A percentile compares a stretch with the other conserved stretches of the same genome.
Conservation (phyloP, 2,797 vertebrate species). For the Galago senegalensis region DNA sequence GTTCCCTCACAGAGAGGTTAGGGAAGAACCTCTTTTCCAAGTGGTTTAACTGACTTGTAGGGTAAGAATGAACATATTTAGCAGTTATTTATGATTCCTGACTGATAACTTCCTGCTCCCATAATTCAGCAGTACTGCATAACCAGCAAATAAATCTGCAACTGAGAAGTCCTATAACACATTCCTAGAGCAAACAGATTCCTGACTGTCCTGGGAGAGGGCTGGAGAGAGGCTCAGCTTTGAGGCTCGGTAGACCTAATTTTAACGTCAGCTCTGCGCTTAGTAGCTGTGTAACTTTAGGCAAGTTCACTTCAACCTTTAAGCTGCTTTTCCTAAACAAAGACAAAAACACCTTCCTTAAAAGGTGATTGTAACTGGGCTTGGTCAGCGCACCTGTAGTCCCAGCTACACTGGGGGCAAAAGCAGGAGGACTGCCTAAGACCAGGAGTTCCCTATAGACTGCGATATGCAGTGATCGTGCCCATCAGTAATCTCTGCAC, state of each 20-base stretch:
- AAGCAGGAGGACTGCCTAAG: neutral
- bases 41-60: neutral
- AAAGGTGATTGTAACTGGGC: neutral
- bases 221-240: neutral
- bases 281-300: neutral
- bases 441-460: neutral
- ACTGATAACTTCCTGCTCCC: neutral
- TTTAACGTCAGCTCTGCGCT: neutral
- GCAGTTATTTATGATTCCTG: neutral
- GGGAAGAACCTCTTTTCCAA: neutral
- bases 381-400: neutral
- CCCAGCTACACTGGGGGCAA: neutral
- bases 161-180: neutral
- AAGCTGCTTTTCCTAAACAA: neutral
- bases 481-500: neutral
- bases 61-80: neutral
- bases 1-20: neutral
- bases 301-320: neutral
- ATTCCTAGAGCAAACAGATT: neutral
- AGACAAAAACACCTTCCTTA: neutral
- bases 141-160: neutral
- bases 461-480: neutral
- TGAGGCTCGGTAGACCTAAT: neutral
- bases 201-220: neutral
- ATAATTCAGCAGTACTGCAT: neutral